A percentile compares a stretch with the other conserved stretches of the same genome.
phyloP scores from a whole-genome alignment of 2,797 vertebrate genomes.

The Chiloscyllium punctatum region DNA sequence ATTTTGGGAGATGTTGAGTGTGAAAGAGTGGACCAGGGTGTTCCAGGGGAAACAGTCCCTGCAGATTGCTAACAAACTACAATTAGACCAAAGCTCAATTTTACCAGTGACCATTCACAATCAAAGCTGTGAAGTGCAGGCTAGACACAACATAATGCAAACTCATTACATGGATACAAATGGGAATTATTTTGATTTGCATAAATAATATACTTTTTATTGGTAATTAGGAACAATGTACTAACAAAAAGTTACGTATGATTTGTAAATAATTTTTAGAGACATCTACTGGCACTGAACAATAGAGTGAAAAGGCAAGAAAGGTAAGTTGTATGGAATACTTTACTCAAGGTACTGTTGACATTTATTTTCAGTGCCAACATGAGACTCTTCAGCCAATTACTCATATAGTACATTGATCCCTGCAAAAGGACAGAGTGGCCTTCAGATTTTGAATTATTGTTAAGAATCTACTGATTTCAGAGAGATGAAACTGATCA shows the following conservation, averaged over 20 bases:
- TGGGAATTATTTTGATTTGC: not conserved
- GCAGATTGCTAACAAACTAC: no score
- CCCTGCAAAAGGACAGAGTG: not conserved
- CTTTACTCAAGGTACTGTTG: not conserved
- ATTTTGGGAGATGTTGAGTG: no score
- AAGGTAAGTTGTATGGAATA: not conserved
- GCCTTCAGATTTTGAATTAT: not conserved
- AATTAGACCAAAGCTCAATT: not conserved
- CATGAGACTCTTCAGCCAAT: not conserved
- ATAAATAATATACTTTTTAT: not conserved
- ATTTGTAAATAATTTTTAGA: not conserved
- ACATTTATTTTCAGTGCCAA: not conserved
- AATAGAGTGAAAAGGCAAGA: not conserved
- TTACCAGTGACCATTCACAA: not conserved
- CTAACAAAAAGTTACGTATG: not conserved
- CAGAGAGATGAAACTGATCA: not conserved
- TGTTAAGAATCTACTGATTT: no score
- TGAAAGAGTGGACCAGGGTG: no score
- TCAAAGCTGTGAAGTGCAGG: not conserved
- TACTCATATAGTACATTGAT: not conserved
- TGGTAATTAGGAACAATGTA: not conserved
- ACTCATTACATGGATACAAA: not conserved
- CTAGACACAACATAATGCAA: not conserved
- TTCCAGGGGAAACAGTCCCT: no score
- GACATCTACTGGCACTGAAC: not conserved